Evolutionary conservation across 2,888 invertebrate genomes (phyloP).

Genomic region (Heliothis peltigera): DNA sequence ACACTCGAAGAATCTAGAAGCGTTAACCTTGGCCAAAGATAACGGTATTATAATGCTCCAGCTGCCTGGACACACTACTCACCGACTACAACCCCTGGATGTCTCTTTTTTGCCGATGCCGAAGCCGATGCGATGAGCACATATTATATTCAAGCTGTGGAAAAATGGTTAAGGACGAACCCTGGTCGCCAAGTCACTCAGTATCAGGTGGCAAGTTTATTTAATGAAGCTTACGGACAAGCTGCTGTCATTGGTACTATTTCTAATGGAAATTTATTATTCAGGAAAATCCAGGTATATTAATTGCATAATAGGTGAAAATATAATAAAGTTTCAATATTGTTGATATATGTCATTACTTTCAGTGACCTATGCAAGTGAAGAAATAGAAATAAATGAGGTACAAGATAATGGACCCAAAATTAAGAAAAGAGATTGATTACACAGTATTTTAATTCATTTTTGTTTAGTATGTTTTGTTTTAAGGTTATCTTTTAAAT

Average conservation of each 20-base stretch:
- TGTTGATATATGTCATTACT: no score
- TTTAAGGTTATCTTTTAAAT: no score
- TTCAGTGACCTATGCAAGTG: no score
- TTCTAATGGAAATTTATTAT: no score
- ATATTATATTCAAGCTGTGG: neutral
- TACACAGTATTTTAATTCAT: no score
- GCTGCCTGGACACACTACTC: constrained; percentile 11
- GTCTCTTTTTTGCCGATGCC: neutral
- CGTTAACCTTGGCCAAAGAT: constrained; percentile 6
- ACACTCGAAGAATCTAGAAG: constrained; percentile 18
- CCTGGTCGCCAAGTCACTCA: neutral
- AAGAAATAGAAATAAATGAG: no score
- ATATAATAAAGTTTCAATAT: no score
- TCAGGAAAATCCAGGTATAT: no score
- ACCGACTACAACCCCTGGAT: neutral
- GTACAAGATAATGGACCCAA: no score
- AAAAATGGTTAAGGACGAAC: neutral
- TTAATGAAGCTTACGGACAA: neutral
- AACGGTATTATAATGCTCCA: constrained; percentile 18
- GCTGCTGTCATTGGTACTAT: neutral
- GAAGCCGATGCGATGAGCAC: neutral
- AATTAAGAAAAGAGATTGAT: no score
- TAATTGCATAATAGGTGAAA: no score
- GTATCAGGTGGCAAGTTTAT: neutral
- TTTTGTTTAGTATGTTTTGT: no score